Base-by-base conservation (phyloP, 2,888 invertebrate genomes). In the Agrilus cyanescens region DNA sequence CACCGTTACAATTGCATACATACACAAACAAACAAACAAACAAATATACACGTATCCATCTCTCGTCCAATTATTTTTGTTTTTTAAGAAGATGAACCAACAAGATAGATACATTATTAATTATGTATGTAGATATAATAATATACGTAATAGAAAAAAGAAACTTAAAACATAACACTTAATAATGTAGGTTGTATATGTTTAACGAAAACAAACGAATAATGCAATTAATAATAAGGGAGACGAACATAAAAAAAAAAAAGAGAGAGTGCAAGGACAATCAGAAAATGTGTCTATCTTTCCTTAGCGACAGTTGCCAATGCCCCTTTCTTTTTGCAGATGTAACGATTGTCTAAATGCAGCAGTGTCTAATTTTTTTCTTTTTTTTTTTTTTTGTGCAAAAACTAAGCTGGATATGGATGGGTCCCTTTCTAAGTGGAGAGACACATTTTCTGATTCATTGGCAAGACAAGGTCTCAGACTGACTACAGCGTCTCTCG, bases 371-470 rank as follows among this genome's bases (percentile, higher is more conserved):
- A 60, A 10, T 8, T 8, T 25, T 25, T 25, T 25, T 25, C 10
- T 25, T 25, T 25, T 25, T 20, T 20, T 6, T 20, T 25, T 10
- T 25, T 25, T 25, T 25, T 25, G 62, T 70, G 65, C 72, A 70
- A 68, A 56, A 73, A 75, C 73, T 74, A 75, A 75, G 73, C 73
- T 72, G 71, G 43, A 46, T 46, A 45, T 53, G n/a, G n/a, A 55
- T 58, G 61, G 60, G 61, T 73, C 72, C 70, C 71, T 71, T 66
- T 74, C 71, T 71, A 75, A 78, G 80, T 80, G 74, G 76, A 75
- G 77, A 78, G 78, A 78, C 84, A 85, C 83, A 85, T 85, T 85
- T 85, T 84, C 84, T 83, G 84, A 82, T 77, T 32, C 35, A 42
- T 46, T 41, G 30, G 10, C 25, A 25, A 25, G 10, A 25, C 25